These are phyloP conservation scores for Corvus moneduloides DNA, from an alignment of 2,113 vertebrate genomes.

Conservation along the genomic window DNA sequence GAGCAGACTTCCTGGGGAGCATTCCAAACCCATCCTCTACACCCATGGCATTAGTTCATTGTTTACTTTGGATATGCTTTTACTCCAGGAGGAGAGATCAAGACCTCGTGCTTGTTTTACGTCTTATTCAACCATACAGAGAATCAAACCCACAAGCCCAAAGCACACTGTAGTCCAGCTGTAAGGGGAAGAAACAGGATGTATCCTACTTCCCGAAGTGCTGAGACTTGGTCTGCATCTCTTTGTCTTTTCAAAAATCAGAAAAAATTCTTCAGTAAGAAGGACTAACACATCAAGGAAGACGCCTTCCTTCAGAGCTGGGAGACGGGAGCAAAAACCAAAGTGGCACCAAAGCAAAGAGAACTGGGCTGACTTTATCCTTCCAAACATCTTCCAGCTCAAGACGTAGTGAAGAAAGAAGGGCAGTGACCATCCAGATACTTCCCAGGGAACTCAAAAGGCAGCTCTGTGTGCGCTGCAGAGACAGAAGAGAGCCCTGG, in stretches of 20 bases:
- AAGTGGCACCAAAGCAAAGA: not conserved
- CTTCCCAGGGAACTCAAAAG: rapidly evolving
- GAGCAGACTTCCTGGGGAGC: not conserved
- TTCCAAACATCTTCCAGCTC: not conserved
- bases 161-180: not conserved
- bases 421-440: not conserved
- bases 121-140: not conserved
- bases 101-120: not conserved
- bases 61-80: not conserved
- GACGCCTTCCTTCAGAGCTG: not conserved
- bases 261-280: not conserved
- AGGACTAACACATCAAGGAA: not conserved
- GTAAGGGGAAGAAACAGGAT: not conserved
- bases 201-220: not conserved
- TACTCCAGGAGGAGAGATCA: not conserved
- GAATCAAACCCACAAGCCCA: not conserved
- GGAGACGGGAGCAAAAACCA: not conserved
- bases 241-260: not conserved
- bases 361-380: not conserved
- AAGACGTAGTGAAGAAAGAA: not conserved
- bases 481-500: rapidly evolving
- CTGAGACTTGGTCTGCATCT: not conserved
- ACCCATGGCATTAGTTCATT: not conserved
- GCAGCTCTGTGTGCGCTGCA: not conserved
- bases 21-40: not conserved